Percentiles rank a stretch among this genome's conserved stretches.
phyloP scores from a whole-genome alignment of 2,113 vertebrate genomes.

The Turdus rufiventris region DNA sequence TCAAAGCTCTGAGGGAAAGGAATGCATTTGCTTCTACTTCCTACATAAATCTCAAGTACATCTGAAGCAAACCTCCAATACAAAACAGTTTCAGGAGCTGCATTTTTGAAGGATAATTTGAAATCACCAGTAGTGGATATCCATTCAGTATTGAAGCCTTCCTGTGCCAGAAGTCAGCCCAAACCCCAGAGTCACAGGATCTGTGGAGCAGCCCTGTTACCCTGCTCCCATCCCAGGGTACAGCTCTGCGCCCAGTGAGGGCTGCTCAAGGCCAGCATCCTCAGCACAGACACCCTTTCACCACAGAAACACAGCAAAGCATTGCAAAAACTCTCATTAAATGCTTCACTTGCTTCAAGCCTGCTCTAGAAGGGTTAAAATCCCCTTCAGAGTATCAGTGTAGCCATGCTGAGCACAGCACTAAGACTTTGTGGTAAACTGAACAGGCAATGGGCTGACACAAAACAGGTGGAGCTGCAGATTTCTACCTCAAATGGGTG shows the following conservation, averaged over 20 bases:
- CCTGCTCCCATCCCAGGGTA: fast-evolving
- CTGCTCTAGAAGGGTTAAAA: background rate
- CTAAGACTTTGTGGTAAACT: background rate
- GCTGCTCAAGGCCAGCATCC: background rate
- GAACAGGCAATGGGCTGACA: background rate
- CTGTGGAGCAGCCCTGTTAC: background rate
- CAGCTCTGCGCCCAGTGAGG: too few species aligned
- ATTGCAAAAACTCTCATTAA: background rate
- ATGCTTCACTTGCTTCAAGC: background rate
- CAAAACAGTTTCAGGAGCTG: background rate
- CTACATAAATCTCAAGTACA: background rate
- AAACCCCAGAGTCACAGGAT: fast-evolving
- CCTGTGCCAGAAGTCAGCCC: background rate
- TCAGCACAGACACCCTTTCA: background rate
- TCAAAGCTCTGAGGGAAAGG: background rate
- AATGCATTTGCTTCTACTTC: background rate
- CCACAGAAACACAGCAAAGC: background rate
- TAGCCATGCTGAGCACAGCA: background rate
- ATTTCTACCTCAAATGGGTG: background rate
- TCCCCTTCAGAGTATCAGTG: background rate
- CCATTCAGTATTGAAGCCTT: background rate
- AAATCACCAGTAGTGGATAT: background rate
- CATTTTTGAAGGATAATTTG: background rate
- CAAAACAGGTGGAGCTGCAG: background rate
- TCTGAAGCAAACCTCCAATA: background rate